Evolutionary conservation across 2,113 vertebrate species (phyloP).

Genomic region (Micronisus gabar): DNA sequence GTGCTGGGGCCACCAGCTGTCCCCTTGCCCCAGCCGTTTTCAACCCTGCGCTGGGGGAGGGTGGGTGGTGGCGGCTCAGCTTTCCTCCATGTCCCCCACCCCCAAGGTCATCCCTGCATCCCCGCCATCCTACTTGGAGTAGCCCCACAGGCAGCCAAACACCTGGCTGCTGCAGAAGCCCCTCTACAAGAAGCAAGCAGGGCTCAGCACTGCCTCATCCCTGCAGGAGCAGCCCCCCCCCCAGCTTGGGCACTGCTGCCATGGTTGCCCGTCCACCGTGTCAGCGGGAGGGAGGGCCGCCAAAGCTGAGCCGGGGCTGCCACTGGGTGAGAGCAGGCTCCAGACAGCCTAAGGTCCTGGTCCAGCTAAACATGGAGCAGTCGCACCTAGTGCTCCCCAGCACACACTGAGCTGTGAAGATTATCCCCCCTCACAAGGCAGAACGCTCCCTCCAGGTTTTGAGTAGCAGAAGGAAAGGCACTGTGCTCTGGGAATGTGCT

Average conservation of each 20-base stretch:
- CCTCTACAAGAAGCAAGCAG: too few relatives aligned
- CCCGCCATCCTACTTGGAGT: neutral
- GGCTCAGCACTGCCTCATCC: neutral
- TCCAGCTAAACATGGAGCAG: neutral
- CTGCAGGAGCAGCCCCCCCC: too few relatives aligned
- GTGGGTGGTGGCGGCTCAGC: neutral
- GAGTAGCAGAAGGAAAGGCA: neutral
- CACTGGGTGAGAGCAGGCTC: accelerated
- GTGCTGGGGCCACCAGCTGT: accelerated
- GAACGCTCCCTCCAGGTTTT: neutral
- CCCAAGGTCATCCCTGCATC: neutral
- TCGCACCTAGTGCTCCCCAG: accelerated
- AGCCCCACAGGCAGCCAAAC: neutral
- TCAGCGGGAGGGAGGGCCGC: too few relatives aligned
- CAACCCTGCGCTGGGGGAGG: neutral
- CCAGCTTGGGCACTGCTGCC: too few relatives aligned
- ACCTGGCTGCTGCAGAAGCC: neutral
- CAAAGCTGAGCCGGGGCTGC: neutral
- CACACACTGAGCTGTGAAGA: neutral
- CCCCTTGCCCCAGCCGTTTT: neutral
- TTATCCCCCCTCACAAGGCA: neutral
- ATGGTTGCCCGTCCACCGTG: too few relatives aligned
- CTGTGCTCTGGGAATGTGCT: neutral
- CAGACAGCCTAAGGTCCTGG: neutral
- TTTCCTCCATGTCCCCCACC: accelerated